Evolutionary conservation across 1,140 invertebrate species (phyloP).

Genomic region (Lineus longissimus): DNA sequence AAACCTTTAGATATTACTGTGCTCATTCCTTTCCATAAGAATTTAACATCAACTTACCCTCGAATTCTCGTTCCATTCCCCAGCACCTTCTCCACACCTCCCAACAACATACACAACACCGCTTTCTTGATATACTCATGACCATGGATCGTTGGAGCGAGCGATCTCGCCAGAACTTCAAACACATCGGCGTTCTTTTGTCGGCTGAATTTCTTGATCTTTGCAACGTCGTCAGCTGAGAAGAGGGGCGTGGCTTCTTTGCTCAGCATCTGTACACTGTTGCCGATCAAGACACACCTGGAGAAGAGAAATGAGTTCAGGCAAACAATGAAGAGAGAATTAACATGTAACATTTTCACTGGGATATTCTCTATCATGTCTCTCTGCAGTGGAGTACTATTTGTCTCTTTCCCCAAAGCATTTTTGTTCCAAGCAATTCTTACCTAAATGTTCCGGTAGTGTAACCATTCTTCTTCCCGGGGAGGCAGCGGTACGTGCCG

Average conservation of each 20-base stretch:
- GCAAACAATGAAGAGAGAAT: background rate
- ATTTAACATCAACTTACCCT: no score
- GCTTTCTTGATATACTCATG: constrained; percentile 97
- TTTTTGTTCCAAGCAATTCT: no score
- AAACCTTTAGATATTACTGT: no score
- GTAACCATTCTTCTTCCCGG: constrained; percentile 87
- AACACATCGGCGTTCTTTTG: constrained; percentile 73
- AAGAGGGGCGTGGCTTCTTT: constrained; percentile 82
- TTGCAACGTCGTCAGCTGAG: constrained; percentile 80
- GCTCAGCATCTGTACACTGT: constrained; percentile 82
- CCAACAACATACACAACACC: constrained; percentile 89
- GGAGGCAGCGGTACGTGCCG: constrained; percentile 90
- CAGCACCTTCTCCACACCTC: constrained; percentile 92
- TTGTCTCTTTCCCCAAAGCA: no score
- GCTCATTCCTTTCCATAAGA: no score
- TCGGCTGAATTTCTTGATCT: constrained; percentile 83
- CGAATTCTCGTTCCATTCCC: constrained; percentile 93
- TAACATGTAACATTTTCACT: background rate
- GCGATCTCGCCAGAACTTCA: constrained; percentile 81
- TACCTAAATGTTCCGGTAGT: constrained; percentile 90
- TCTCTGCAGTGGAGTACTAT: no score
- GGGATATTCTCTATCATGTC: constrained; percentile 5
- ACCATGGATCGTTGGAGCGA: constrained; percentile 97
- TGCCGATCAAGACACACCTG: constrained; percentile 90
- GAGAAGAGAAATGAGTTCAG: background rate